Percentiles rank a stretch among this genome's conserved stretches.
phyloP scores from a whole-genome alignment of 2,888 invertebrate species.

The Hypolimnas misippus region DNA sequence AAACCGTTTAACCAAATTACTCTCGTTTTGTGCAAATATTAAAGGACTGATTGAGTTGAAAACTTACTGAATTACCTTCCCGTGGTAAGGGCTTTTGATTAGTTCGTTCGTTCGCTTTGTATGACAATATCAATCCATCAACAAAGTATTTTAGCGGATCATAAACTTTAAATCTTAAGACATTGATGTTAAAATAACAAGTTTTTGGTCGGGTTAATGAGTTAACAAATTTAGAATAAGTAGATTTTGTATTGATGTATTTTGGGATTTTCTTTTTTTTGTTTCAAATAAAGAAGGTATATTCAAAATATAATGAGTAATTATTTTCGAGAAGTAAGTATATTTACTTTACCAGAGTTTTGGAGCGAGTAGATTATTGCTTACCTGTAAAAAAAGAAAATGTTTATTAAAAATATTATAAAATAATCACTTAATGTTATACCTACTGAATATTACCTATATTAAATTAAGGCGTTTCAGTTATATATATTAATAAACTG shows the following conservation, averaged over 20 bases:
- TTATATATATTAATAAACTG: too few species aligned
- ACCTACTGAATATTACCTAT: too few species aligned
- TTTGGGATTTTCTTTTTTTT: too few species aligned
- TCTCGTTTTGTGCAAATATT: constrained; percentile 68
- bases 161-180: constrained; percentile 9
- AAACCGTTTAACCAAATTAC: constrained; percentile 65
- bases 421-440: neutral
- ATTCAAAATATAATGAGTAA: too few species aligned
- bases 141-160: constrained; percentile 28
- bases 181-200: constrained; percentile 37
- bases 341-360: neutral
- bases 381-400: constrained; percentile 22
- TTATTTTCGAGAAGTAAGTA: too few species aligned
- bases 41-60: constrained; percentile 67
- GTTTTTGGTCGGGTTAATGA: constrained; percentile 1
- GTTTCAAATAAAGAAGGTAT: neutral
- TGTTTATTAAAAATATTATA: neutral
- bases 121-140: constrained; percentile 43
- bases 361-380: constrained; percentile 4
- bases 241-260: too few species aligned
- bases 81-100: constrained; percentile 43
- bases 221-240: neutral
- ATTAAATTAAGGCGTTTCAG: too few species aligned
- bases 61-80: constrained; percentile 54
- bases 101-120: constrained; percentile 42